phyloP scores from a whole-genome alignment of 2,888 invertebrate genomes.

The Sinopyrophorus schimmeli region DNA sequence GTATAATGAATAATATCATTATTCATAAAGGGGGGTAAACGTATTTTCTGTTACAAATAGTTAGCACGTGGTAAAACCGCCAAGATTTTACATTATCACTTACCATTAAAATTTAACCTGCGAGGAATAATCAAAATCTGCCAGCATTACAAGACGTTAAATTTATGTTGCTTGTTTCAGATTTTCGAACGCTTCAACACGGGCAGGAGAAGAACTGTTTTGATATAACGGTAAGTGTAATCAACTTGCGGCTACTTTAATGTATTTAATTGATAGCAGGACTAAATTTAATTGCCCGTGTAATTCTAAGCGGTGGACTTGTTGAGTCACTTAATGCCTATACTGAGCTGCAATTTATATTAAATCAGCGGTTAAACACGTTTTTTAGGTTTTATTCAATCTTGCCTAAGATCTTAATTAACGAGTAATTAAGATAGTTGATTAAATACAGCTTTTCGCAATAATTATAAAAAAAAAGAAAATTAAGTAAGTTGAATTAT shows the following conservation, averaged over 20 bases:
- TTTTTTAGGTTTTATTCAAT: too few species aligned
- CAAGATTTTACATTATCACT: conserved; percentile 19
- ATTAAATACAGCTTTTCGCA: too few species aligned
- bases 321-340: neutral
- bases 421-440: too few species aligned
- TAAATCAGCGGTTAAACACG: too few species aligned
- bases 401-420: too few species aligned
- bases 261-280: conserved; percentile 10
- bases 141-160: too few species aligned
- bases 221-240: conserved; percentile 9
- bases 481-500: too few species aligned
- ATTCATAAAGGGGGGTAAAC: conserved; percentile 25
- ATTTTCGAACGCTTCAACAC: too few species aligned
- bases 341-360: neutral
- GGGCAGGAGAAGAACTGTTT: neutral
- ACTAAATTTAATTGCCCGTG: conserved; percentile 10
- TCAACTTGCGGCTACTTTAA: conserved; percentile 8
- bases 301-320: conserved; percentile 2
- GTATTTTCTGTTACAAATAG: conserved; percentile 26
- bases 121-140: too few species aligned
- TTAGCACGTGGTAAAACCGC: conserved; percentile 22
- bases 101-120: too few species aligned
- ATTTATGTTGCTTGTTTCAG: too few species aligned
- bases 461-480: too few species aligned
- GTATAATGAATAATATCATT: conserved; percentile 25